Base-by-base conservation (phyloP, 2,888 invertebrate genomes). In the Acleris emargana region DNA sequence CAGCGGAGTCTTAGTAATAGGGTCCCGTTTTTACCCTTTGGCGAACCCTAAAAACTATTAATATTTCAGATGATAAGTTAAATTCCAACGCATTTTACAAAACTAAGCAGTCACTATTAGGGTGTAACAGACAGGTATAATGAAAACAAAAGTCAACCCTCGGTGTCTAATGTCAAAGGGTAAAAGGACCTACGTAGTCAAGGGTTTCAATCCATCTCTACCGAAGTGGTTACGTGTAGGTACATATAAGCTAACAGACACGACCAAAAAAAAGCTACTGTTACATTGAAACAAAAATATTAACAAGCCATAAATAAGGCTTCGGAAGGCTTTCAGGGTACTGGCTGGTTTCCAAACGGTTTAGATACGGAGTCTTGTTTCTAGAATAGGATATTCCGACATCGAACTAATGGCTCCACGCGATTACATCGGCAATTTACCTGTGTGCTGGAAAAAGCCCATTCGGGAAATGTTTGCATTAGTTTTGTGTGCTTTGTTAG, bases 231-330 rank as follows among this genome's bases (percentile, higher is more conserved):
- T 13, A 38, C 13, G 11, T 38, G 38, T n/a, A n/a, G n/a, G n/a
- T 38, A 38, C 28, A 5, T 52, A 47, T 49, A 20, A 0, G 11
- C n/a, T 25, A 55, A 43, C 54, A 71, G 64, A 70, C 68, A 63
- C 73, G 68, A 67, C 70, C 67, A 72, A 73, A 74, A 74, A 74
- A 68, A 54, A 54, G 61, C 62, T 52, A 70, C 69, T 64, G 68
- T 68, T 73, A 84, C 84, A 88, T 87, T 84, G 86, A 86, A 88
- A 84, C 81, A 87, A 87, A 38, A 88, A 87, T 87, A 90, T 89
- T 87, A 89, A 88, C 85, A 80, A 77, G 83, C 79, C 72, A 89
- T 90, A 89, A 90, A 89, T 88, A 89, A 84, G 76, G 80, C 73
- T 81, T 82, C 78, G 78, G 76, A 73, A 81, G 79, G 79, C 80